Base-by-base conservation (phyloP, 2,888 invertebrate species). In the Chesias legatella region DNA sequence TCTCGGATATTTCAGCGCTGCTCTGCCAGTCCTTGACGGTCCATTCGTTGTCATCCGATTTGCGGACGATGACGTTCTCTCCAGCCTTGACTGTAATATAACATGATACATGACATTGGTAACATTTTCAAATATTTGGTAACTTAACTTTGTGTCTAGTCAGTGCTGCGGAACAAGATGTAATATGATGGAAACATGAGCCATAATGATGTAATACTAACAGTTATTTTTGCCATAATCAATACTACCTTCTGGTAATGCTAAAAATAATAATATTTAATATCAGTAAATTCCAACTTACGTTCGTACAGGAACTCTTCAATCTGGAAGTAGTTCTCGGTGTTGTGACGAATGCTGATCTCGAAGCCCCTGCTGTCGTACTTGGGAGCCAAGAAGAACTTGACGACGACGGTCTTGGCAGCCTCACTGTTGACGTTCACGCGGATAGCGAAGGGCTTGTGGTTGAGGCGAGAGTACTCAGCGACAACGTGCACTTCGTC, bases 361-460 rank as follows among this genome's bases (percentile, higher is more conserved):
- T 80, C 72, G 41, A 82, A 73, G 17, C 88, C 89, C 28, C 81
- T 73, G 58, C 90, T 88, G 60, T 93, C 91, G 63, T 90, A 91
- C 70, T 92, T 93, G 6, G 94, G 94, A 35, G 92, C 94, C 26
- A 94, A 63, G 90, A 91, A 94, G 40, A 92, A 79, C 47, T 90
- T 91, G 6, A 94, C 86, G 7, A 23, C 92, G 62, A 82, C 82
- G 43, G 86, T 90, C 59, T 79, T 64, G 31, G 74, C 57, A 3
- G 81, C 90, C 39, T 90, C 89, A 33, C 92, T 89, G 49, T 88
- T 86, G 10, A 94, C 88, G 11, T 88, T 74, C 31, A 93, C 79
- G 43, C 90, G 90, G 59, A 91, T 85, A 58, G 82, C 89, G 88
- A 92, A 94, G 6, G 90, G 89, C 53, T 93, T 92, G 84, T 94